phyloP scores from a whole-genome alignment of 1,140 invertebrate genomes.

The Grapholita molesta region DNA sequence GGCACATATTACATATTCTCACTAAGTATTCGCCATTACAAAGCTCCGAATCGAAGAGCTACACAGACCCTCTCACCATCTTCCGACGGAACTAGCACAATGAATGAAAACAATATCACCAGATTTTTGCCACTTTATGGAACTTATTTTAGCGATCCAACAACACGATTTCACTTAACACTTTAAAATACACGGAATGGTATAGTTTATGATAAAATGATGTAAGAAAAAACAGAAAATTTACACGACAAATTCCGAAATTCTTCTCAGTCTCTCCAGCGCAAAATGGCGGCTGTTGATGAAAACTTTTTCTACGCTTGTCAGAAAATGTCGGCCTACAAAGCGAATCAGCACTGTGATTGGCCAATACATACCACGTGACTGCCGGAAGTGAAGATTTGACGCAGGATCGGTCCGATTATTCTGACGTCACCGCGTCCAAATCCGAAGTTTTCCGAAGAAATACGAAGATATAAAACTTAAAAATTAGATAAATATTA shows the following conservation, averaged over 20 bases:
- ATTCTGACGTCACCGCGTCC: constrained; percentile 72
- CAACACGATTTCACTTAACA: constrained; percentile 74
- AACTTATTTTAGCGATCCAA: constrained; percentile 69
- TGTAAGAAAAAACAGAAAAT: constrained; percentile 80
- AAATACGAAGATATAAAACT: constrained; percentile 39
- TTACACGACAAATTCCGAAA: constrained; percentile 82
- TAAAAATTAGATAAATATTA: constrained; percentile 17
- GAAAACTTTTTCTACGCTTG: constrained; percentile 95
- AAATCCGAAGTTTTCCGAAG: constrained; percentile 59
- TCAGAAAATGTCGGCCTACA: constrained; percentile 90
- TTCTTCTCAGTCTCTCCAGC: constrained; percentile 85
- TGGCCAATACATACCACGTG: constrained; percentile 80
- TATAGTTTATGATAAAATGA: constrained; percentile 77
- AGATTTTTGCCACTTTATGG: constrained; percentile 74
- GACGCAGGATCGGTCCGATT: constrained; percentile 71
- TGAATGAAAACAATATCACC: constrained; percentile 80
- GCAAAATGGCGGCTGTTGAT: constrained; percentile 96
- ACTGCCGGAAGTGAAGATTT: constrained; percentile 72
- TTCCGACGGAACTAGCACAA: constrained; percentile 82
- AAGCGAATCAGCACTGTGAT: constrained; percentile 77
- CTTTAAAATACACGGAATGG: constrained; percentile 77
- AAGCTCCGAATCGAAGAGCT: constrained; percentile 80
- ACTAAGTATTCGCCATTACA: constrained; percentile 84
- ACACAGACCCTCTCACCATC: constrained; percentile 84
- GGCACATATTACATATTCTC: constrained; percentile 83